Percentiles rank a stretch among this genome's conserved stretches.
These are phyloP conservation scores for Philaethria dido DNA, from an alignment of 2,888 invertebrate genomes.

Conservation along the genomic window DNA sequence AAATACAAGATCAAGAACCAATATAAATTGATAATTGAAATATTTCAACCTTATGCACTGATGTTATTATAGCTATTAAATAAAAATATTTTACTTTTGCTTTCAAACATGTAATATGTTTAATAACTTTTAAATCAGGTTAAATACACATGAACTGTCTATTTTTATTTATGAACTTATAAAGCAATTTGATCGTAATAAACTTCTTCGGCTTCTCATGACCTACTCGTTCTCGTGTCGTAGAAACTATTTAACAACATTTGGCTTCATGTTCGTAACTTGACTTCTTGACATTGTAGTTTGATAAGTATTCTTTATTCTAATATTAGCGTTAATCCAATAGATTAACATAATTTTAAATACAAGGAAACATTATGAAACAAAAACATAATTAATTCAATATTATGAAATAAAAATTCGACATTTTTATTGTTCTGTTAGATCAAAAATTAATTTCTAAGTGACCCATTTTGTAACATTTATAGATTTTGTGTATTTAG, in stretches of 20 bases:
- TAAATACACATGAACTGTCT: background rate
- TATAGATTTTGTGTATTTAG: background rate
- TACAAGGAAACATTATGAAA: background rate
- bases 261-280: constrained; percentile 15
- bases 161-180: constrained; percentile 12
- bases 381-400: background rate
- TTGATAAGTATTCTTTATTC: constrained; percentile 3
- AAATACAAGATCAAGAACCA: too few species aligned
- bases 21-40: too few species aligned
- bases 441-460: too few species aligned
- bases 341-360: background rate
- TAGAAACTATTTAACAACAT: constrained; percentile 10
- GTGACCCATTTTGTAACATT: background rate
- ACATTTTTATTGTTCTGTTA: too few species aligned
- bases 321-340: background rate
- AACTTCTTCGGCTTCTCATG: constrained; percentile 11
- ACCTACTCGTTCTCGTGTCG: constrained; percentile 10
- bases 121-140: background rate
- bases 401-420: too few species aligned
- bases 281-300: constrained; percentile 17
- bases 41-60: too few species aligned
- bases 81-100: background rate
- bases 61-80: background rate
- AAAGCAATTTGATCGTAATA: constrained; percentile 1
- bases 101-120: background rate